phyloP scores from a whole-genome alignment of 2,888 invertebrate genomes.

The Mythimna impura region DNA sequence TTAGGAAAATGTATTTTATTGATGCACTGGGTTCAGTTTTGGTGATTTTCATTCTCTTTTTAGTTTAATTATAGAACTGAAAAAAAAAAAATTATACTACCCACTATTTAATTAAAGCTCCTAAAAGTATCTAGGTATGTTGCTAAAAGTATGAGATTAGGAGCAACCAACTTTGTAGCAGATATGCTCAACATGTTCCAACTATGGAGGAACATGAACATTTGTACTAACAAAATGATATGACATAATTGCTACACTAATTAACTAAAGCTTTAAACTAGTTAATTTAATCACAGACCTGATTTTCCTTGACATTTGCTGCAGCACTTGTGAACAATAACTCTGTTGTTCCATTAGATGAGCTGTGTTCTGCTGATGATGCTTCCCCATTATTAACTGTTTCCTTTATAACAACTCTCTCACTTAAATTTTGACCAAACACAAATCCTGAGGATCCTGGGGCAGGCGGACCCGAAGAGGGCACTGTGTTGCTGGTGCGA shows the following conservation, averaged over 20 bases:
- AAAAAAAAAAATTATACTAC: too few species aligned
- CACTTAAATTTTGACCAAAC: constrained; percentile 97
- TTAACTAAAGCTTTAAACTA: constrained; percentile 10
- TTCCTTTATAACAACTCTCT: constrained; percentile 93
- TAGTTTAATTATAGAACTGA: too few species aligned
- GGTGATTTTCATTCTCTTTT: too few species aligned
- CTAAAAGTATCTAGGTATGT: too few species aligned
- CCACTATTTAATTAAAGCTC: too few species aligned
- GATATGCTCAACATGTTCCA: too few species aligned
- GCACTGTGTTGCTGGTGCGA: constrained; percentile 87
- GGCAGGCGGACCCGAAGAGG: constrained; percentile 80
- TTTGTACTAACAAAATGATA: neutral
- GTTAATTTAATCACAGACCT: constrained; percentile 70
- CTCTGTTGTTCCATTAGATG: constrained; percentile 91
- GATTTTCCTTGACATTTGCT: constrained; percentile 88
- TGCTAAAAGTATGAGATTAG: too few species aligned
- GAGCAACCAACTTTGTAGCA: too few species aligned
- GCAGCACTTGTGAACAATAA: constrained; percentile 94
- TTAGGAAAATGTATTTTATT: too few species aligned
- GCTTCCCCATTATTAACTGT: constrained; percentile 89
- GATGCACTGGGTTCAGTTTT: too few species aligned
- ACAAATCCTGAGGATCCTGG: constrained; percentile 92
- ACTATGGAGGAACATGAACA: neutral
- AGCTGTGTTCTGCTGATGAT: constrained; percentile 79
- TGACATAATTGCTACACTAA: constrained; percentile 17